Percentiles rank a stretch among this genome's conserved stretches.
phyloP scores from a whole-genome alignment of 2,113 vertebrate species.

The Tupaia chinensis region DNA sequence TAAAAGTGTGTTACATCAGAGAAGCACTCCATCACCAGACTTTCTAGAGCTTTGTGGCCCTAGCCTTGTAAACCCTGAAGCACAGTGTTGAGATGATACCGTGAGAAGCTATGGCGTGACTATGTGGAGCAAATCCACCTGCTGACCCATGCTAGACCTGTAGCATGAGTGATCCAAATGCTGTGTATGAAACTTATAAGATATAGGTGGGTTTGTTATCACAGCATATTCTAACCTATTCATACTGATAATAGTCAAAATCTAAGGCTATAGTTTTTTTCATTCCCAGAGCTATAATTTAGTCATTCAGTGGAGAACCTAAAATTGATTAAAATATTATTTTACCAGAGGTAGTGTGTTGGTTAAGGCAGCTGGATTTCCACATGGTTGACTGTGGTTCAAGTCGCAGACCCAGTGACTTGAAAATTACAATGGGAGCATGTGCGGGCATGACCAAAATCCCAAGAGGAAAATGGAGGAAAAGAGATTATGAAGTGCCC shows the following conservation, averaged over 20 bases:
- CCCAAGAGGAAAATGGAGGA: too few species aligned
- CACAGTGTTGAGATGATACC: not conserved
- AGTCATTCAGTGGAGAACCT: not conserved
- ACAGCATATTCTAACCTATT: not conserved
- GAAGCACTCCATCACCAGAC: not conserved
- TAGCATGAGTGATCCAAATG: not conserved
- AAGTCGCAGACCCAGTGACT: too few species aligned
- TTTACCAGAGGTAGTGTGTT: not conserved
- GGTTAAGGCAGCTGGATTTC: too few species aligned
- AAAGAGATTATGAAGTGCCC: too few species aligned
- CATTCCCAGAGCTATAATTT: not conserved
- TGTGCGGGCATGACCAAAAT: too few species aligned
- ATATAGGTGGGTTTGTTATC: not conserved
- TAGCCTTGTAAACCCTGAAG: not conserved
- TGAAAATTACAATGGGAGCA: too few species aligned
- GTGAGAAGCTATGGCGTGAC: not conserved
- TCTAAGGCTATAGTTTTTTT: conserved; percentile 1
- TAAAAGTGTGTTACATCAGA: not conserved
- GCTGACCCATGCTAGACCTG: not conserved
- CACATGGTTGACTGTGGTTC: too few species aligned
- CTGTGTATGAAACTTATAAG: not conserved
- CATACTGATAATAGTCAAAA: not conserved
- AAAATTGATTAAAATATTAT: conserved; percentile 38
- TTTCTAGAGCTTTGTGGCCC: conserved; percentile 1
- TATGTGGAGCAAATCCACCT: not conserved